phyloP scores from a whole-genome alignment of 2,113 vertebrate species.

The Megaleporinus macrocephalus region DNA sequence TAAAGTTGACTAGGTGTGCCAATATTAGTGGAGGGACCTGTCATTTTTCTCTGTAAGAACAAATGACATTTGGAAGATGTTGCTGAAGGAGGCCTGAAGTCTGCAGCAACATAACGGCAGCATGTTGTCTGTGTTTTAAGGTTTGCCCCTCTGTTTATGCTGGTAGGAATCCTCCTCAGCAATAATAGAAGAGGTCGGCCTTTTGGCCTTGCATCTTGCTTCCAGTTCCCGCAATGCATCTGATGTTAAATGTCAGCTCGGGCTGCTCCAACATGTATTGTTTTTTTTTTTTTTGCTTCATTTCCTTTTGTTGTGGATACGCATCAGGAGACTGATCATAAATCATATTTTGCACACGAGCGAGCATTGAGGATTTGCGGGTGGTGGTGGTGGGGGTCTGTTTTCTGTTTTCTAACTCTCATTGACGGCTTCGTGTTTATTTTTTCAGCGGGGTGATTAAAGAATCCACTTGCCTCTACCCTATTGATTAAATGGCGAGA shows the following conservation, averaged over 20 bases:
- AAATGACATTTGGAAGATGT: too few species aligned
- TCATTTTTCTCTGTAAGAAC: too few species aligned
- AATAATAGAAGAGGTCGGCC: conserved; percentile 2
- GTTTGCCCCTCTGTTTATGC: neutral
- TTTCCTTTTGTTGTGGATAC: conserved; percentile 33
- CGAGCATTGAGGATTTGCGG: conserved; percentile 31
- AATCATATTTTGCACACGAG: conserved; percentile 44
- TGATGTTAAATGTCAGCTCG: neutral
- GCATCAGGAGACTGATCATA: conserved; percentile 40
- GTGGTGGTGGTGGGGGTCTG: too few species aligned
- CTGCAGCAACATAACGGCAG: too few species aligned
- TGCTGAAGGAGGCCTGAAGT: too few species aligned
- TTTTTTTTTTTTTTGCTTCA: neutral
- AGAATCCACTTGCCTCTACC: conserved; percentile 53
- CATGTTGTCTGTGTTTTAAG: neutral
- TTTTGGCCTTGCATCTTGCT: neutral
- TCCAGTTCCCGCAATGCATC: neutral
- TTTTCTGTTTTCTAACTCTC: conserved; percentile 38
- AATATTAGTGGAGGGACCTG: too few species aligned
- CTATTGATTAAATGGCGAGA: conserved; percentile 59
- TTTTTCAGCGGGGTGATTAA: conserved; percentile 58
- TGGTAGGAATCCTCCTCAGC: neutral
- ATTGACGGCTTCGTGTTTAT: conserved; percentile 52
- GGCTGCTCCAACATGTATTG: neutral
- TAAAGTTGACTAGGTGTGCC: too few species aligned